A percentile compares a stretch with the other conserved stretches of the same genome.
Conservation (phyloP, 2,888 invertebrate species). For the Boloria selene region DNA sequence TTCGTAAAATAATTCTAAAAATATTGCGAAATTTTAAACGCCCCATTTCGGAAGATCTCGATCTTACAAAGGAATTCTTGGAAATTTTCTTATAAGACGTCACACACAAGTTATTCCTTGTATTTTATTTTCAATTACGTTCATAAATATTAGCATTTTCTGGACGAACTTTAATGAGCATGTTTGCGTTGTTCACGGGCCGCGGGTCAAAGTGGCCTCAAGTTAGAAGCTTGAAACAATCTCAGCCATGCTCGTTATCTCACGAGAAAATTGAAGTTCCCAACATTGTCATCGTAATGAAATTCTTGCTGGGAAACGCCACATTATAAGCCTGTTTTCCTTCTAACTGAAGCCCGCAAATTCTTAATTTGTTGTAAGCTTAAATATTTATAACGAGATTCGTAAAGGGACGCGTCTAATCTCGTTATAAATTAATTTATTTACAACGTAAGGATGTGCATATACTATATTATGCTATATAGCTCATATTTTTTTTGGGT, state of each 20-base stretch:
- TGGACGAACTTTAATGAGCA: conserved; percentile 69
- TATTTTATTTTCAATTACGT: conserved; percentile 46
- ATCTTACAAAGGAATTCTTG: conserved; percentile 4
- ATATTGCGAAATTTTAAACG: neutral
- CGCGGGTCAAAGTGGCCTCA: conserved; percentile 73
- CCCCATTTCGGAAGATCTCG: conserved; percentile 5
- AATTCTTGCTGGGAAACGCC: conserved; percentile 63
- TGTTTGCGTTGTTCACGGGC: conserved; percentile 69
- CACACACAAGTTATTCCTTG: conserved; percentile 19
- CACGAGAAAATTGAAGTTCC: conserved; percentile 69
- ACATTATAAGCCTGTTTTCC: conserved; percentile 37
- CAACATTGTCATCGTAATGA: conserved; percentile 77
- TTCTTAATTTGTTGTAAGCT: conserved; percentile 38
- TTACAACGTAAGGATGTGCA: neutral
- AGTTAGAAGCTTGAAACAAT: conserved; percentile 68
- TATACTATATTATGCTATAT: too few relatives aligned
- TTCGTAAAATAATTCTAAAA: neutral
- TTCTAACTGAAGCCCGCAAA: conserved; percentile 29
- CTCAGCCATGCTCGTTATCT: conserved; percentile 70
- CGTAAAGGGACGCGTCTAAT: conserved; percentile 25
- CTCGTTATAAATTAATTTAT: conserved; percentile 20
- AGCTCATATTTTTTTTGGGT: neutral
- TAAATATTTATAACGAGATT: conserved; percentile 38
- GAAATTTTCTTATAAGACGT: conserved; percentile 19
- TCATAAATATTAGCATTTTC: conserved; percentile 60